Evolutionary conservation across 2,797 vertebrate species (phyloP).

Genomic region (Pygocentrus nattereri): DNA sequence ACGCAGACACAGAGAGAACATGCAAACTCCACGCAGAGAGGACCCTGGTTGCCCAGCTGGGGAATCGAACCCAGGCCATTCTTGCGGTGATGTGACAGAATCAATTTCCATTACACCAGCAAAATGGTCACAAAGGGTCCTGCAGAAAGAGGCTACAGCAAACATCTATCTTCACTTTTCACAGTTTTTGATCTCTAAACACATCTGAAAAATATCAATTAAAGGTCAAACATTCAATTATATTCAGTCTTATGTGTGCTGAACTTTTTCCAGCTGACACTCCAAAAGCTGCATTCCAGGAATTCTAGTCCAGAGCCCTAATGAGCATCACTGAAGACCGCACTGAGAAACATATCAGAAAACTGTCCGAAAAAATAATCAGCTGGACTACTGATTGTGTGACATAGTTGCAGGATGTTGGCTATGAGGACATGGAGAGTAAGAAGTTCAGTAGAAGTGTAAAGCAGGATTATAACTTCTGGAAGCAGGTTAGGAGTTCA

Average conservation of each 20-base stretch:
- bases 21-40: too few relatives aligned
- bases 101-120: too few relatives aligned
- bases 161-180: neutral
- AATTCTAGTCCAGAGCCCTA: neutral
- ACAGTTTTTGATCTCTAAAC: neutral
- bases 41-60: too few relatives aligned
- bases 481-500: conserved; percentile 10
- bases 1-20: too few relatives aligned
- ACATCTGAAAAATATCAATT: neutral
- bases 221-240: neutral
- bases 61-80: too few relatives aligned
- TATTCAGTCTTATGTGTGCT: neutral
- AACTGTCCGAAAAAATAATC: neutral
- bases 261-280: neutral
- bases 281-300: neutral
- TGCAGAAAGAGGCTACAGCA: too few relatives aligned
- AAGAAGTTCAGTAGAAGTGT: neutral
- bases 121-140: too few relatives aligned
- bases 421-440: neutral
- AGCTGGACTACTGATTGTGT: neutral
- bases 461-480: conserved; percentile 6
- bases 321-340: neutral
- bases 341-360: neutral
- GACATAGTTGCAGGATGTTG: neutral
- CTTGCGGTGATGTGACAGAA: too few relatives aligned